A percentile compares a stretch with the other conserved stretches of the same genome.
Conservation (phyloP, 2,888 invertebrate genomes). For the Melangyna quadrimaculata region DNA sequence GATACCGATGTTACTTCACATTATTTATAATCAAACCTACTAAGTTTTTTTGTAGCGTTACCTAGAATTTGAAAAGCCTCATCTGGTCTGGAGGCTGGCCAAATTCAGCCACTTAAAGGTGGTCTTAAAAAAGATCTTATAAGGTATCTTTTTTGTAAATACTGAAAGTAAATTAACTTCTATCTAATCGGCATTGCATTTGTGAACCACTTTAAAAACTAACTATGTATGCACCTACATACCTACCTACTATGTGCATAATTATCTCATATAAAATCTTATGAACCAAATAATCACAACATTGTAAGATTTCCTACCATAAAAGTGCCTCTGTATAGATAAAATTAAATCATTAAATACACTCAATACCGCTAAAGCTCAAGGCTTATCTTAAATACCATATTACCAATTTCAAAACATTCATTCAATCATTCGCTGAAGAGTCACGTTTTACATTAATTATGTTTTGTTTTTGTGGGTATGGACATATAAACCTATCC, state of each 20-base stretch:
- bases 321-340: not conserved
- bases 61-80: not conserved
- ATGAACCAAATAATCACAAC: not conserved
- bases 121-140: no score
- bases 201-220: not conserved
- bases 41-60: not conserved
- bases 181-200: not conserved
- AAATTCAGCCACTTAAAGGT: not conserved
- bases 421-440: not conserved
- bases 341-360: slow-evolving; percentile 35
- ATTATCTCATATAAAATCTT: not conserved
- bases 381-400: not conserved
- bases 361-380: not conserved
- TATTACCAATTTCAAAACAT: slow-evolving; percentile 19
- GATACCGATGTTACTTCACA: no score
- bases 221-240: no score
- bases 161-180: not conserved
- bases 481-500: not conserved
- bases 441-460: slow-evolving; percentile 35
- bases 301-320: slow-evolving; percentile 2
- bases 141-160: not conserved
- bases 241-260: no score
- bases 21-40: not conserved
- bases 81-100: not conserved
- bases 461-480: not conserved